Evolutionary conservation across 2,797 vertebrate species (phyloP).

Genomic region (Fistularia tabacaria): DNA sequence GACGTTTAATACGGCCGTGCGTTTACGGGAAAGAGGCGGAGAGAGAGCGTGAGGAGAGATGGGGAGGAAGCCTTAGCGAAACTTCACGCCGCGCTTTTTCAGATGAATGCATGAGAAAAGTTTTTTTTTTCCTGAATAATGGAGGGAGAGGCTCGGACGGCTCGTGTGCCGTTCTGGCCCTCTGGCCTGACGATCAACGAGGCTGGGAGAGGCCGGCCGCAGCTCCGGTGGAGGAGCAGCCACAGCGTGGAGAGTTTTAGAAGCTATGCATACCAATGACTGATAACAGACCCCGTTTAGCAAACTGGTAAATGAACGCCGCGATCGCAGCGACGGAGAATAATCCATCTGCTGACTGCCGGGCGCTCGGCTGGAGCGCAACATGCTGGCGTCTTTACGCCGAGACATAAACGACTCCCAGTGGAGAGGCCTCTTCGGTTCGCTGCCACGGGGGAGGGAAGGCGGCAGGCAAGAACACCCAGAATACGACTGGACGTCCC

Average conservation of each 20-base stretch:
- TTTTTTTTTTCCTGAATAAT: too few species aligned
- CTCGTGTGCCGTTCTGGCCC: constrained; percentile 40
- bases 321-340: constrained; percentile 61
- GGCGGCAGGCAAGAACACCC: constrained; percentile 2
- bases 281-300: constrained; percentile 52
- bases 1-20: constrained; percentile 55
- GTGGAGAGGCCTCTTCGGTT: too few species aligned
- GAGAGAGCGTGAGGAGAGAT: constrained; percentile 33
- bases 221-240: constrained; percentile 56
- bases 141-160: not conserved
- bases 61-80: too few species aligned
- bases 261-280: constrained; percentile 61
- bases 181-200: constrained; percentile 49
- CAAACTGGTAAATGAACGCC: constrained; percentile 58
- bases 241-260: constrained; percentile 59
- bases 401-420: constrained; percentile 9
- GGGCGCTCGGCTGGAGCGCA: constrained; percentile 46
- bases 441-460: not conserved
- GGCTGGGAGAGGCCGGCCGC: constrained; percentile 34
- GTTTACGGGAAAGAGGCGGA: constrained; percentile 49
- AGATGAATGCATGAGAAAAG: too few species aligned
- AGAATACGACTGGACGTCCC: too few species aligned
- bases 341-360: constrained; percentile 61
- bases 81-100: too few species aligned
- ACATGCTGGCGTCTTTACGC: constrained; percentile 33